These are phyloP conservation scores for Actinopyga echinites DNA, from an alignment of 53 echinoderm and acorn worm genomes.

Conservation along the genomic window DNA sequence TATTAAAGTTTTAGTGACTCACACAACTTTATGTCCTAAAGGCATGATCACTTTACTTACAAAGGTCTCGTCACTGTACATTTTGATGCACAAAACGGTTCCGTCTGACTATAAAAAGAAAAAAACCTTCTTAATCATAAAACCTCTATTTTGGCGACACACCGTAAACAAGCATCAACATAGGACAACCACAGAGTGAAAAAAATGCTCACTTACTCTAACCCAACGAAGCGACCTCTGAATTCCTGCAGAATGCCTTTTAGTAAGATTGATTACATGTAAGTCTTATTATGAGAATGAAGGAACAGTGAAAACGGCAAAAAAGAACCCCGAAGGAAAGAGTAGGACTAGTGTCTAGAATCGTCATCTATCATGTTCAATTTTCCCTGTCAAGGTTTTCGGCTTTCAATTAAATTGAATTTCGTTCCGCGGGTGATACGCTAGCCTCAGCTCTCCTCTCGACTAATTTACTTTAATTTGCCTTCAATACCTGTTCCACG, in stretches of 20 bases:
- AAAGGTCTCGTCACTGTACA: no score
- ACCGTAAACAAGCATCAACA: no score
- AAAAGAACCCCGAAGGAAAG: slow-evolving; percentile 20
- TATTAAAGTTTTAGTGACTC: no score
- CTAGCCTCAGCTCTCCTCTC: slow-evolving; percentile 27
- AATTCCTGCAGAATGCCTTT: slow-evolving; percentile 14
- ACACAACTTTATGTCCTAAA: no score
- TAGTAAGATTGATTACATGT: slow-evolving; percentile 29
- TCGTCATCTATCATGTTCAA: slow-evolving; percentile 36
- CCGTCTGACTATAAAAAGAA: no score
- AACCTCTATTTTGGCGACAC: no score
- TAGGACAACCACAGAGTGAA: no score
- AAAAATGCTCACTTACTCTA: slow-evolving; percentile 4
- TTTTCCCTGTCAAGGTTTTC: slow-evolving; percentile 27
- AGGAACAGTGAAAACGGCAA: background rate
- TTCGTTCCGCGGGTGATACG: slow-evolving; percentile 31
- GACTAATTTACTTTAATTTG: slow-evolving; percentile 36
- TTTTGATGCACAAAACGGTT: no score
- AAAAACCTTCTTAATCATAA: no score
- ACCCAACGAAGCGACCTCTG: slow-evolving; percentile 15
- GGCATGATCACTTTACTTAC: no score
- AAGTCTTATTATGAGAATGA: background rate
- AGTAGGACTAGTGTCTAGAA: slow-evolving; percentile 9
- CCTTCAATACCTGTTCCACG: slow-evolving; percentile 36
- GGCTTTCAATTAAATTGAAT: slow-evolving; percentile 47